Conservation (phyloP, 2,888 invertebrate genomes). For the Acleris sparsana region DNA sequence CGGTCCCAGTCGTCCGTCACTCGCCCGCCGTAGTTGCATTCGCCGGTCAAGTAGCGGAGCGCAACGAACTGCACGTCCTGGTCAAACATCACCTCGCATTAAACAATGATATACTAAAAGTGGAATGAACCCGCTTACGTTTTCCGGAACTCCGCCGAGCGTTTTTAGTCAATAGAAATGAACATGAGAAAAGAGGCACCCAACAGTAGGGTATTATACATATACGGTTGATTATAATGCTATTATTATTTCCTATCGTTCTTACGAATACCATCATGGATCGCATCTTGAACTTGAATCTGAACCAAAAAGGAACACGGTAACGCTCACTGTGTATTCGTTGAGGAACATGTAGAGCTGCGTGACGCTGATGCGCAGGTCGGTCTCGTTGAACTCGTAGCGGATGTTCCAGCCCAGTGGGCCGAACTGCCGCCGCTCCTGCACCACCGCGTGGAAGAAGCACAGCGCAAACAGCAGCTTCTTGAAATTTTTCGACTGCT, state of each 20-base stretch:
- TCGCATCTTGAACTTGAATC: no score
- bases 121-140: no score
- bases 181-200: no score
- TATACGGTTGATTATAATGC: no score
- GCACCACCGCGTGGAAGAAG: slow-evolving; percentile 97
- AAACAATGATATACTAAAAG: background rate
- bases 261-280: no score
- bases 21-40: slow-evolving; percentile 98
- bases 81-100: slow-evolving; percentile 25
- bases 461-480: slow-evolving; percentile 94
- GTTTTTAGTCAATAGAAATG: background rate
- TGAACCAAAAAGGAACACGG: slow-evolving; percentile 10
- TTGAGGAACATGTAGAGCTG: slow-evolving; percentile 95
- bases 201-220: no score
- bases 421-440: slow-evolving; percentile 95
- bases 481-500: slow-evolving; percentile 90
- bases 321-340: slow-evolving; percentile 85
- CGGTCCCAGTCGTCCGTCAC: slow-evolving; percentile 98
- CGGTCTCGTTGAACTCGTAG: slow-evolving; percentile 98
- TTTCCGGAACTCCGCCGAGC: background rate
- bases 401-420: slow-evolving; percentile 98
- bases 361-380: slow-evolving; percentile 93
- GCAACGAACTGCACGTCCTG: slow-evolving; percentile 93
- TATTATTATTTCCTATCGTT: no score
- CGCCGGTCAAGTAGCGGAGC: slow-evolving; percentile 94